A percentile compares a stretch with the other conserved stretches of the same genome.
These are phyloP conservation scores for Pygocentrus nattereri DNA, from an alignment of 2,797 vertebrate genomes.

Conservation along the genomic window DNA sequence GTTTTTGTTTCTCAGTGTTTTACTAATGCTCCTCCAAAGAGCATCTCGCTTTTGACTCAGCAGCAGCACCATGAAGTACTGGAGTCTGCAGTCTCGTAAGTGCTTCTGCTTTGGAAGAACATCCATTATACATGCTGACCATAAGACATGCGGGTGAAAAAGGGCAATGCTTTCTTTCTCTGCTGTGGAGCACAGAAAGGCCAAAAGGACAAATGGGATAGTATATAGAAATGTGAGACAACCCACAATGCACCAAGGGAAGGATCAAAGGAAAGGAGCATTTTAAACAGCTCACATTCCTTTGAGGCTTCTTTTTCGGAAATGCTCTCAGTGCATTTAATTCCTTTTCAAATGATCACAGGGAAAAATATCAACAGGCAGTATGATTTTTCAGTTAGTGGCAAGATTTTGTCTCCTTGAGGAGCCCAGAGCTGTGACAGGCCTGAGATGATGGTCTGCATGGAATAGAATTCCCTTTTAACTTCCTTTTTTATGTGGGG, in stretches of 20 bases:
- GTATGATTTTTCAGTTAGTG: constrained; percentile 53
- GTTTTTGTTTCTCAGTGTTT: constrained; percentile 26
- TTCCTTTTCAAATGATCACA: constrained; percentile 48
- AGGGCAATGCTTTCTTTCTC: background rate
- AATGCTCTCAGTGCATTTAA: constrained; percentile 58
- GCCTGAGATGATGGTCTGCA: constrained; percentile 44
- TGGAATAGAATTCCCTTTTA: constrained; percentile 45
- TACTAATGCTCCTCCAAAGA: background rate
- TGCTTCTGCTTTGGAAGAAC: constrained; percentile 3
- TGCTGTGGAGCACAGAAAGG: constrained; percentile 14
- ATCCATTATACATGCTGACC: background rate
- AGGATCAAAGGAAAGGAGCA: constrained; percentile 44
- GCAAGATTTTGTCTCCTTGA: constrained; percentile 51
- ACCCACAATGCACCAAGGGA: constrained; percentile 30
- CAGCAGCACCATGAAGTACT: background rate
- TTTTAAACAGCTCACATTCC: constrained; percentile 47
- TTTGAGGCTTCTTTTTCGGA: constrained; percentile 50
- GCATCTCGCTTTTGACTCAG: constrained; percentile 10
- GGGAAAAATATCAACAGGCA: constrained; percentile 53
- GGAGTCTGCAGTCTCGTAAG: background rate
- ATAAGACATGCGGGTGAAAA: background rate
- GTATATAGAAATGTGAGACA: constrained; percentile 34
- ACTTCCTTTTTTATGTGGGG: background rate
- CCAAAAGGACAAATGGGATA: background rate
- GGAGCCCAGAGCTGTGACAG: constrained; percentile 40